phyloP scores from a whole-genome alignment of 2,113 vertebrate species.

The Rana temporaria region DNA sequence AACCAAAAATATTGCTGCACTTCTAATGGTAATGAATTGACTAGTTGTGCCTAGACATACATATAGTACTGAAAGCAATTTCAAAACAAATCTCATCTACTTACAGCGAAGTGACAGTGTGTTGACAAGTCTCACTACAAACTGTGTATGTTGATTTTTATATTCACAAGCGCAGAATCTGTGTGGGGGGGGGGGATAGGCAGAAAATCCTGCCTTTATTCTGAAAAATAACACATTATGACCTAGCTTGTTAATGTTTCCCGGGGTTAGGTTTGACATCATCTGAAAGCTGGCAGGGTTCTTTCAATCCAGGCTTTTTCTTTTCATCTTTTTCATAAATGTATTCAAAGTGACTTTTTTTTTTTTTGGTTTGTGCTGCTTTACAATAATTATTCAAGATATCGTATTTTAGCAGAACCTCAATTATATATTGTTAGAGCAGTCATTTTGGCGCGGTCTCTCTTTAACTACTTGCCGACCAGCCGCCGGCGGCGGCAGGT shows the following conservation, averaged over 20 bases:
- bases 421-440: not conserved
- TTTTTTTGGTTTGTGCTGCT: not conserved
- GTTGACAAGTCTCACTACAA: slow-evolving; percentile 7
- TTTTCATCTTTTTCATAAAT: not conserved
- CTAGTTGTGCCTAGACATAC: not conserved
- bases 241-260: slow-evolving; percentile 18
- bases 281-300: not conserved
- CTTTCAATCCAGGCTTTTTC: not conserved
- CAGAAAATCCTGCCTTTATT: slow-evolving; percentile 8
- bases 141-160: not conserved
- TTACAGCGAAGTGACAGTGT: slow-evolving; percentile 14
- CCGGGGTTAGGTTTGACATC: slow-evolving; percentile 19
- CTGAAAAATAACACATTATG: slow-evolving; percentile 10
- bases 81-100: not conserved
- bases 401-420: slow-evolving; percentile 10
- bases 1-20: too few species aligned
- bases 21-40: not conserved
- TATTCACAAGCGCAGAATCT: not conserved
- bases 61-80: not conserved
- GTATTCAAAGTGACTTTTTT: not conserved
- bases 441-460: not conserved
- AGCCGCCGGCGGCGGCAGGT: too few species aligned
- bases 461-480: too few species aligned
- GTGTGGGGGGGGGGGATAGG: not conserved
- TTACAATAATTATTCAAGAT: slow-evolving; percentile 25